Base-by-base conservation (phyloP, 2,888 invertebrate species). In the Pilophorus perplexus region DNA sequence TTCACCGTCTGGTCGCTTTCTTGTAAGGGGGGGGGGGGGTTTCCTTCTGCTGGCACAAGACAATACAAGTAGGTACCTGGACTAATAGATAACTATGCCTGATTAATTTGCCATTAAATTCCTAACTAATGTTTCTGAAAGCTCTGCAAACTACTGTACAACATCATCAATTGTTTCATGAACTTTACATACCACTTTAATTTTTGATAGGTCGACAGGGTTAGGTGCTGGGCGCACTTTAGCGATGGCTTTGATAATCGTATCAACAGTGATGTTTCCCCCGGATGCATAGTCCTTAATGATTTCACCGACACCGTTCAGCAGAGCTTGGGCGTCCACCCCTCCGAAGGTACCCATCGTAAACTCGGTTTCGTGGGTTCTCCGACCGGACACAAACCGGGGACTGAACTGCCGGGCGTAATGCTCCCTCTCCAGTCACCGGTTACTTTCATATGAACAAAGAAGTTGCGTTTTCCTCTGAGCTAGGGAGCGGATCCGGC, bases 111-210 rank as follows among this genome's bases (percentile, higher is more conserved):
- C n/a, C n/a, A n/a, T n/a, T n/a, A n/a, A n/a, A n/a, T n/a, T n/a
- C n/a, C n/a, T n/a, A n/a, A n/a, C n/a, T n/a, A n/a, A n/a, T n/a
- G n/a, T n/a, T n/a, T n/a, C n/a, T n/a, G n/a, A n/a, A n/a, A n/a
- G n/a, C n/a, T n/a, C n/a, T n/a, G n/a, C n/a, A n/a, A n/a, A n/a
- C n/a, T n/a, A n/a, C n/a, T n/a, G n/a, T n/a, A n/a, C n/a, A n/a
- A n/a, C n/a, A n/a, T n/a, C n/a, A n/a, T n/a, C n/a, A n/a, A n/a
- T n/a, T n/a, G n/a, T n/a, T n/a, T n/a, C n/a, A n/a, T n/a, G n/a
- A n/a, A n/a, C n/a, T n/a, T 14, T 65, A 71, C 71, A 70, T 52
- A 73, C 73, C 69, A 72, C 70, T 71, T 73, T 73, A 40, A 72
- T 71, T 55, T 71, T 67, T 2, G 70, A 62, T 12, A 73, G 66